A percentile compares a stretch with the other conserved stretches of the same genome.
phyloP scores from a whole-genome alignment of 2,113 vertebrate species.

The Sorex araneus region DNA sequence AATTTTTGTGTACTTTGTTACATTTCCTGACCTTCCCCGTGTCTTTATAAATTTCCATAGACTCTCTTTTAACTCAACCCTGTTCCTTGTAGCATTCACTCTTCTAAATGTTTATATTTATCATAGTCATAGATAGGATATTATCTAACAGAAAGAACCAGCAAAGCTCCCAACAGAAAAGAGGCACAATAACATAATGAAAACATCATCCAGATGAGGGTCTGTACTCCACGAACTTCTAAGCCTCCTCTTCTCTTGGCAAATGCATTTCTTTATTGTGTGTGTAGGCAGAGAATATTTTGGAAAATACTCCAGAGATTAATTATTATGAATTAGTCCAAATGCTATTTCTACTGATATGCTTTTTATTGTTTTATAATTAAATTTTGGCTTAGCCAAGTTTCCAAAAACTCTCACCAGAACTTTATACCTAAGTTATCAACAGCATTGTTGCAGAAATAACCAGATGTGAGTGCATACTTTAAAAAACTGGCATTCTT shows the following conservation, averaged over 20 bases:
- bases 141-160: not conserved
- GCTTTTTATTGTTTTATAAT: slow-evolving; percentile 78
- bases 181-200: not conserved
- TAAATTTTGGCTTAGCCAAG: slow-evolving; percentile 70
- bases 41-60: not conserved
- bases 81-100: not conserved
- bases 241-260: slow-evolving; percentile 53
- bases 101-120: not conserved
- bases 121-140: not conserved
- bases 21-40: not conserved
- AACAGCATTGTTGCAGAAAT: slow-evolving; percentile 49
- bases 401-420: slow-evolving; percentile 62
- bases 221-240: not conserved
- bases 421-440: slow-evolving; percentile 19
- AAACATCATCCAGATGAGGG: slow-evolving; percentile 19
- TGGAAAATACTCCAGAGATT: slow-evolving; percentile 62
- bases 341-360: slow-evolving; percentile 66
- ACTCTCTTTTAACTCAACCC: not conserved
- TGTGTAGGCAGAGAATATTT: slow-evolving; percentile 72
- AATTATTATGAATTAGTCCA: slow-evolving; percentile 68
- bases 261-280: slow-evolving; percentile 46
- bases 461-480: not conserved
- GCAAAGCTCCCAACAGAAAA: not conserved
- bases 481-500: slow-evolving; percentile 60
- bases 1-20: not conserved